Base-by-base conservation (phyloP, 2,888 invertebrate species). In the Mesodorylaimus sp. region DNA sequence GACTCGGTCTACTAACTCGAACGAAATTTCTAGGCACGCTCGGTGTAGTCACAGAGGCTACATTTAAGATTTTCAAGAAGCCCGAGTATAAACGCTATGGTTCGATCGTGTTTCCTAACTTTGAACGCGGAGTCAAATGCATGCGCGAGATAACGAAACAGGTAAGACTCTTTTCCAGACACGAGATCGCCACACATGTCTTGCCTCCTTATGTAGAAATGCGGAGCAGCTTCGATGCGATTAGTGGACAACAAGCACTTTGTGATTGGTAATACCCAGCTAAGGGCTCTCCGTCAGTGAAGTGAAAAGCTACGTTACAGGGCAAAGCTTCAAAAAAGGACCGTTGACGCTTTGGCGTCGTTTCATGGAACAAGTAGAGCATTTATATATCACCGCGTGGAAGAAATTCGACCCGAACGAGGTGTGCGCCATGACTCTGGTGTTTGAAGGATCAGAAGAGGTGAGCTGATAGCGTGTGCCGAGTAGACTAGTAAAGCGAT, bases 191-290 rank as follows among this genome's bases (percentile, higher is more conserved):
- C n/a, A n/a, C n/a, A n/a, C n/a, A n/a, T n/a, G n/a, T n/a, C n/a
- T n/a, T 47, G 3, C 21, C 29, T 36, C 3, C 3, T 32, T 55
- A n/a, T n/a, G 46, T 46, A 80, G 63, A 75, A 88, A 48, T 82
- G 87, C 63, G 91, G 93, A 64, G 95, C 95, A 0, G 81, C 95
- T 19, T 95, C 93, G 21, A 83, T 97, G 53, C 76, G 95, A 24
- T 74, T 97, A 10, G 84, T 97, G 82, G 95, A 97, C 68, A 95
- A 97, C 63, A 85, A 88, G 56, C 97, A 97, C 73, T 97, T 97
- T 66, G 78, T 83, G 55, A 86, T 97, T 70, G 95, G n/a, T 36
- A 36, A 36, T 36, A 36, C 10, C n/a, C 13, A 13, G 21, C 23
- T 13, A n/a, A 19, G 10, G 13, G 10, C 13, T 19, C 13, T 13